Base-by-base conservation (phyloP, 1,140 invertebrate species). In the Rhagoletis pomonella region DNA sequence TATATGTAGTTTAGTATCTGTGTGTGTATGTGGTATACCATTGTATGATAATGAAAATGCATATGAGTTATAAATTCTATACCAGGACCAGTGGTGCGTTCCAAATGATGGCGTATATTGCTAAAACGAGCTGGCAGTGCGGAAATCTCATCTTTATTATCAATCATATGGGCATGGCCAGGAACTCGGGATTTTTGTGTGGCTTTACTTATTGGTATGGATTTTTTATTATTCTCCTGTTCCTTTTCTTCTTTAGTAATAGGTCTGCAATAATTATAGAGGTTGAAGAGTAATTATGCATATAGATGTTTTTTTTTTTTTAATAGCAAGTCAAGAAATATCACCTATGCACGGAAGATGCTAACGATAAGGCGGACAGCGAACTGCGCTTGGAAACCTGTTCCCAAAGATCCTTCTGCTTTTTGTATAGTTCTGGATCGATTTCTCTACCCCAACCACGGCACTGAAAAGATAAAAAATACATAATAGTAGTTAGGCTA, bases 381-480 rank as follows among this genome's bases (percentile, higher is more conserved):
- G 97, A 97, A 93, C 96, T 97, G 92, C 97, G 95, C 93, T 96
- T 95, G 90, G 97, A 97, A 88, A 98, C 97, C 94, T 97, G 97
- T 94, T 97, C 97, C 97, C 97, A 97, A 89, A 98, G 94, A 91
- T 97, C 96, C 93, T 96, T 95, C 94, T 97, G 96, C 93, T 96
- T 96, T 94, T 96, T 96, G 94, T 96, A 97, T 90, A 97, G 94
- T 90, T 97, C 96, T 85, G 96, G 96, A 90, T 96, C 96, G 90
- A 97, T 94, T 94, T 97, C 97, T 89, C 96, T 96, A 89, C 97
- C 97, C 97, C 97, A 98, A 91, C 97, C 97, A 91, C 97, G 96
- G 93, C 97, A 96, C 97, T 98, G 93, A 89, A 94, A 93, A 92
- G 89, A 9, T 19, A 88, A 29, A 88, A 29, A 29, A 29, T 29